Evolutionary conservation across 2,113 vertebrate species (phyloP), one percentile per base, ranked within the genome.

Genomic region (Lepus timidus): DNA sequence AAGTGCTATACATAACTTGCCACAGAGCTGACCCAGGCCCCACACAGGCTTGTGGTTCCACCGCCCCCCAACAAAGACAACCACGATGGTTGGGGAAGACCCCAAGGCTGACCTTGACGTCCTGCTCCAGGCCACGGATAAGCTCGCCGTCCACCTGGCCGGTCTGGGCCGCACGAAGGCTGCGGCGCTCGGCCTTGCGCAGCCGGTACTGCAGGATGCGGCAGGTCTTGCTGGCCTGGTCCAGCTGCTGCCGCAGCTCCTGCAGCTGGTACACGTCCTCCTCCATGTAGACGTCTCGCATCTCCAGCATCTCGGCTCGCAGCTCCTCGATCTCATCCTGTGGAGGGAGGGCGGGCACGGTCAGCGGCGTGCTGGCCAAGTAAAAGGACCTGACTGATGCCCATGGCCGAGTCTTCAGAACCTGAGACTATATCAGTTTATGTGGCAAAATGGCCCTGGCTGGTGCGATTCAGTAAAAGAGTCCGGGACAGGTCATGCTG

Each of bases 301-400:
- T 99, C 98, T 99, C 99, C 98, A 99, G 98, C 99, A 99, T 99
- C 98, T 99, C 99, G 0, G 99, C 99, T 0, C 99, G 98, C 92
- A 99, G 98, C 98, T 99, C 99, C 98, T 99, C 99, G 8, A 99
- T 99, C 98, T 99, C 99, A 79, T 99, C 99, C 99, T 99, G 97
- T 68, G 55, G 55, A 58, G 16, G 0, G 0, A 10, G 68, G 27
- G 22, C 58, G 44, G 76, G 68, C 88, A 19, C 4, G 1, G 49
- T 93, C 62, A 85, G 58, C 4, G n/a, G 49, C 12, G 27, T 76
- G 20, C 17, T 1, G 49, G 17, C 78, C 83, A 25, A 68, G 39
- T 51, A 64, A 58, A 1, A 29, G 20, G 29, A 11, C 25, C n/a
- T 51, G 25, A 31, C 39, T 78, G 25, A 71, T 3, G 9, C 4